These are phyloP conservation scores for Ophioderma brevispina DNA, from an alignment of 35 echinoderm and acorn worm genomes.

Conservation along the genomic window DNA sequence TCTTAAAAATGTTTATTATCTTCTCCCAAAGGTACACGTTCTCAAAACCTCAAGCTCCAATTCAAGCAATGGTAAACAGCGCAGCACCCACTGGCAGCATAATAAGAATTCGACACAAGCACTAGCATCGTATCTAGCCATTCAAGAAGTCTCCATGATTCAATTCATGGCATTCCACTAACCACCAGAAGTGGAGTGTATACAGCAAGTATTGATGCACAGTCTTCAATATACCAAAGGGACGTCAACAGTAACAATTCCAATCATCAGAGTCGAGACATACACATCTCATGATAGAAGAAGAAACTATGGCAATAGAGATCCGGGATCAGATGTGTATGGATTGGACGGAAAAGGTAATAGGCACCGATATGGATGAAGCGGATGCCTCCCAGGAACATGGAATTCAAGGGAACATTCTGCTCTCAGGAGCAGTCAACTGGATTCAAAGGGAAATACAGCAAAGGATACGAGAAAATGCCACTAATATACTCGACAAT, in stretches of 20 bases:
- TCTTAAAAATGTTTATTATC: too few species aligned
- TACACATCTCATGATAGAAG: neutral
- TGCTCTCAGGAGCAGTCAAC: constrained; percentile 19
- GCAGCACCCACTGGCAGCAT: too few species aligned
- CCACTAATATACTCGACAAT: neutral
- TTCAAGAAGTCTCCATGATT: neutral
- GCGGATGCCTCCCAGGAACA: neutral
- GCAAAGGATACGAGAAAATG: too few species aligned
- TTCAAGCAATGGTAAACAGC: too few species aligned
- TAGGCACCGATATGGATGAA: neutral
- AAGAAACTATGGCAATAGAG: neutral
- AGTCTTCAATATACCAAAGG: neutral
- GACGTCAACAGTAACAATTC: neutral
- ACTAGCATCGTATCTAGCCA: too few species aligned
- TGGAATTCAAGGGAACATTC: constrained; percentile 23
- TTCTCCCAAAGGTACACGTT: too few species aligned
- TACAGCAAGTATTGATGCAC: too few species aligned
- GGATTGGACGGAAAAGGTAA: neutral
- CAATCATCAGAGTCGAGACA: neutral
- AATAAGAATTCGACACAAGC: too few species aligned
- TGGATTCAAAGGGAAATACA: neutral
- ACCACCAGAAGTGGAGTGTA: neutral
- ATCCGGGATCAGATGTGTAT: neutral
- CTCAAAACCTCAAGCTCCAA: too few species aligned
- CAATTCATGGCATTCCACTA: neutral